Evolutionary conservation across 2,797 vertebrate genomes (phyloP).

Genomic region (Miichthys miiuy): DNA sequence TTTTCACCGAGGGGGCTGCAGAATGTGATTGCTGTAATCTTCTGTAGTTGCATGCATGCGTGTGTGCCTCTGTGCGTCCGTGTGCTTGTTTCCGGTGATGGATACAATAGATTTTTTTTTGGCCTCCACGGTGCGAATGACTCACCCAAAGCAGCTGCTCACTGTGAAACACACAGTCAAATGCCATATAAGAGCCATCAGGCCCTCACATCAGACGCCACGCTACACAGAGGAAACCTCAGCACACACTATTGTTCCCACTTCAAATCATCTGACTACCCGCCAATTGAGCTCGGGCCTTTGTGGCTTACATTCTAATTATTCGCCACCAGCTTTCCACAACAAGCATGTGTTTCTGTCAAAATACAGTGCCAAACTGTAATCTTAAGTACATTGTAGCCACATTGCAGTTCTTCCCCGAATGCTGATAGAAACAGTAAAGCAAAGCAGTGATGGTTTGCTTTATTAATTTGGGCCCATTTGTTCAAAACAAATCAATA

Average conservation of each 20-base stretch:
- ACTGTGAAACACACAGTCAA: conserved; percentile 57
- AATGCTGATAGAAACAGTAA: conserved; percentile 37
- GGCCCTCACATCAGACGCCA: conserved; percentile 45
- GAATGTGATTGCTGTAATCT: conserved; percentile 54
- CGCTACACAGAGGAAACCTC: conserved; percentile 41
- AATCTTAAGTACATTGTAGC: conserved; percentile 1
- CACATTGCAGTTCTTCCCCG: conserved; percentile 1
- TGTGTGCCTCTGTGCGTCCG: background rate
- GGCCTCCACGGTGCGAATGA: conserved; percentile 70
- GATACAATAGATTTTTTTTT: conserved; percentile 65
- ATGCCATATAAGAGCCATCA: conserved; percentile 62
- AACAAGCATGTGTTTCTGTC: background rate
- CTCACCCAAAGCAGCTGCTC: conserved; percentile 73
- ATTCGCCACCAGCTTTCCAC: background rate
- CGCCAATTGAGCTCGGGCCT: conserved; percentile 18
- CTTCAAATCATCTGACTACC: conserved; percentile 25
- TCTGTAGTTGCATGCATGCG: conserved; percentile 3
- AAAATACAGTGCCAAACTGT: conserved; percentile 8
- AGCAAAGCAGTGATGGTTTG: conserved; percentile 53
- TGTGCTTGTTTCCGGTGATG: conserved; percentile 54
- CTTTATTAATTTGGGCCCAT: conserved; percentile 78
- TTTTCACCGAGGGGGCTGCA: conserved; percentile 40
- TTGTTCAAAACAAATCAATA: conserved; percentile 82
- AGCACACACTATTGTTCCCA: conserved; percentile 40
- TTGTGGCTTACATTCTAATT: background rate